These are phyloP conservation scores for Drosophila pallidifrons DNA, from an alignment of 1,140 invertebrate species.

Conservation along the genomic window DNA sequence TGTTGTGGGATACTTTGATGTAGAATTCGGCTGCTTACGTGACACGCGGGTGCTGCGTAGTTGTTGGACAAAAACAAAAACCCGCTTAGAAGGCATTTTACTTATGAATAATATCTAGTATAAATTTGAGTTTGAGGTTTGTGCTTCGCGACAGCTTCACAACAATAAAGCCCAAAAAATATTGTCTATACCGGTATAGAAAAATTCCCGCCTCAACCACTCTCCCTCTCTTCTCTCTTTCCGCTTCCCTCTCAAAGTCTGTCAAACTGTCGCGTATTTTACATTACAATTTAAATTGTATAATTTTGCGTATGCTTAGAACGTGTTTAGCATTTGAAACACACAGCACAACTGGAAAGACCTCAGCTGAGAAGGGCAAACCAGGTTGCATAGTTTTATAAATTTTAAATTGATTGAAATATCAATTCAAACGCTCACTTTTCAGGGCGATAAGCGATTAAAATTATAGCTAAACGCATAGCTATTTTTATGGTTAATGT, in stretches of 20 bases:
- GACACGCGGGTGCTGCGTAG: conserved; percentile 52
- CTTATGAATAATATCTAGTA: conserved; percentile 48
- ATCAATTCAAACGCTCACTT: conserved; percentile 22
- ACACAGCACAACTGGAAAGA: conserved; percentile 28
- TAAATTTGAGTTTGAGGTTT: conserved; percentile 27
- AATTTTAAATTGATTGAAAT: conserved; percentile 31
- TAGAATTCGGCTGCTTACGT: conserved; percentile 67
- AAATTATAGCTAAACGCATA: conserved; percentile 49
- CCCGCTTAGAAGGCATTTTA: conserved; percentile 50
- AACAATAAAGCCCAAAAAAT: conserved; percentile 61
- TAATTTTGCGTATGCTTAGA: conserved; percentile 59
- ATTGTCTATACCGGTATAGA: conserved; percentile 38
- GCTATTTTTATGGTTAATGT: conserved; percentile 40
- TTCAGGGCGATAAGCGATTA: conserved; percentile 57
- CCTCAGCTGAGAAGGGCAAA: conserved; percentile 67
- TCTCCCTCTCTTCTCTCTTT: neutral
- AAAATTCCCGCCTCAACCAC: too few relatives aligned
- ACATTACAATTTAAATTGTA: conserved; percentile 75
- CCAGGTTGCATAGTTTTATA: conserved; percentile 29
- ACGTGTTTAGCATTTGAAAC: conserved; percentile 73
- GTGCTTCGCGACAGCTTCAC: conserved; percentile 11
- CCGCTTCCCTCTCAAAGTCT: neutral
- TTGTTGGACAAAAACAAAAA: conserved; percentile 28
- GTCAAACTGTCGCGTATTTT: conserved; percentile 51
- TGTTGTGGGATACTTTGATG: conserved; percentile 8